Evolutionary conservation across 2,888 invertebrate genomes (phyloP).

Genomic region (Mycalesis mineus): DNA sequence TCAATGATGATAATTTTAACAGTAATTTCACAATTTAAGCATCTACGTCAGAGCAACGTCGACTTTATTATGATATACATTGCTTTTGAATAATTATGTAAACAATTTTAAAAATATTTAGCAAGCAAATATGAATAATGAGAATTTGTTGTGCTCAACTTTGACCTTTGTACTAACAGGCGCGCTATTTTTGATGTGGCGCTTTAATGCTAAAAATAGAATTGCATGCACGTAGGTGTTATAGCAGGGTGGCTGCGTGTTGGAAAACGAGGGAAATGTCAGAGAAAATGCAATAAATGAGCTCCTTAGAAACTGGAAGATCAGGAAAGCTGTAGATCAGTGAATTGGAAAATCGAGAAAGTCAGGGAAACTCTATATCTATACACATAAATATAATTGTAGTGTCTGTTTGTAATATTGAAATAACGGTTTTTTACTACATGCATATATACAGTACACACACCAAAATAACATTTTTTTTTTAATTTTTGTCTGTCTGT

Average conservation of each 20-base stretch:
- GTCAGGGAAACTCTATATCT: too few relatives aligned
- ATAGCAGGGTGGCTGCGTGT: neutral
- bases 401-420: too few relatives aligned
- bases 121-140: neutral
- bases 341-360: too few relatives aligned
- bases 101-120: neutral
- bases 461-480: too few relatives aligned
- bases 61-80: neutral
- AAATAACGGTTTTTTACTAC: too few relatives aligned
- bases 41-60: neutral
- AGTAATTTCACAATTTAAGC: neutral
- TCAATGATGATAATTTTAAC: neutral
- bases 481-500: too few relatives aligned
- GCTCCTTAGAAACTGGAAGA: too few relatives aligned
- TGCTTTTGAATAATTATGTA: neutral
- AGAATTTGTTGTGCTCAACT: slow-evolving; percentile 7
- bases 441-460: too few relatives aligned
- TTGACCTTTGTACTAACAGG: slow-evolving; percentile 2
- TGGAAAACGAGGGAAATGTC: too few relatives aligned
- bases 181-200: neutral
- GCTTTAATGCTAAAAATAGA: neutral
- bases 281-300: too few relatives aligned
- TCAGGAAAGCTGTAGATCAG: too few relatives aligned
- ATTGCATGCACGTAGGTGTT: neutral
- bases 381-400: too few relatives aligned